Base-by-base conservation (phyloP, 1,140 invertebrate genomes). In the Mercenaria mercenaria region DNA sequence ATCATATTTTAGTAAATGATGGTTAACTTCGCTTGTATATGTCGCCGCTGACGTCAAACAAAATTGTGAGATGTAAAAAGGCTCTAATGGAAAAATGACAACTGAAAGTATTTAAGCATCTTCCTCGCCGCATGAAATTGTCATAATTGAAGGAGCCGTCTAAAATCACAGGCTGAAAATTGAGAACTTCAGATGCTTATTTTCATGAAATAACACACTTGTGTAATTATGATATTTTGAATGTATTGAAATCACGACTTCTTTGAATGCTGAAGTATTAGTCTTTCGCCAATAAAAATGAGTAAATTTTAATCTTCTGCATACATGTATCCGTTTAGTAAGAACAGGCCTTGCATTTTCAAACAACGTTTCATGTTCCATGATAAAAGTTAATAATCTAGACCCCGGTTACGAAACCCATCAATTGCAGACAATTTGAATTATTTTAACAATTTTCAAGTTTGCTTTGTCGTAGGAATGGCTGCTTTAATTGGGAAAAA, bases 1-100 rank as follows among this genome's bases (percentile, higher is more conserved):
- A 82, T 82, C 80, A 82, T 82, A 67, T 82, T 56, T 59, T 82
- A 64, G 80, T 43, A 82, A 82, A 82, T 67, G 56, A 82, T 64
- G n/a, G 26, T 67, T 47, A 23, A 39, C 80, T 79, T 56, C 23
- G 47, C 29, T 79, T 10, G 43, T 32, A 79, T 79, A 79, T 37
- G 56, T 79, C 50, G 23, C 76, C 47, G 47, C 18, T 52, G 76
- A 79, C 76, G 47, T 79, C 76, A 79, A 50, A 8, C 47, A 32
- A 79, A 79, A 79, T 34, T 34, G 76, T 79, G 47, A 79, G 43
- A 52, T 41, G 50, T 79, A 79, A 77, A 79, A 79, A 50, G 39
- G 47, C 47, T 52, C 76, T 79, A 79, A 79, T 79, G 76, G 76
- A 79, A 79, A 79, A 79, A 15, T 79, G 76, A 79, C 76, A 79